Evolutionary conservation across 2,797 vertebrate genomes (phyloP), one percentile per base, ranked within the genome.

Genomic region (Philypnodon macrostomus): DNA sequence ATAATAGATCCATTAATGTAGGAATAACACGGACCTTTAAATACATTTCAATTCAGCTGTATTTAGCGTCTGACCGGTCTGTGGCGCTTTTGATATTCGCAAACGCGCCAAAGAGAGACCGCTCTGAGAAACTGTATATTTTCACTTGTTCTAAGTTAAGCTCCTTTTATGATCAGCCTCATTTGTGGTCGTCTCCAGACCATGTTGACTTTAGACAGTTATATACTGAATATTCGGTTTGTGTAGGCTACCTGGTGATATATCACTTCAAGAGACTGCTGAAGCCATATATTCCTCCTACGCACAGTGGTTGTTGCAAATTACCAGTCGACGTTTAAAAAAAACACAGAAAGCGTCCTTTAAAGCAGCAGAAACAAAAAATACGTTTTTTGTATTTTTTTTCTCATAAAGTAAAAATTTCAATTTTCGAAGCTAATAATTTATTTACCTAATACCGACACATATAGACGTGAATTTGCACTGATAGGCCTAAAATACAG

Each of bases 11-110:
- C 4, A 21, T 38, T 2, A 13, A 3, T 14, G 38, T 15, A 26
- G 8, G 15, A 26, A 41, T 16, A 27, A 10, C 9, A 12, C 9
- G 29, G 21, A 4, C 15, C 4, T 5, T 15, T 16, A 6, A 4
- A 5, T 12, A 11, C 1, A 41, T 41, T 15, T 27, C 1, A 1
- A 15, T 15, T 6, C 23, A 27, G n/a, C n/a, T 9, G 10, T 15
- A 13, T 32, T 13, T 17, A 37, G 35, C 16, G 10, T 17, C 11
- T 58, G 16, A 61, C 31, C 42, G 53, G 36, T 59, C 39, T 42
- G 48, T 38, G 30, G 1, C 37, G 36, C 39, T 45, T 53, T 58
- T 29, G 32, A 12, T 36, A 37, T 39, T 37, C 21, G 15, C n/a
- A 38, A 21, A n/a, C 36, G 19, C n/a, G 7, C 1, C 2, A 26